Base-by-base conservation (phyloP, 2,113 vertebrate species). In the Electrona antarctica region DNA sequence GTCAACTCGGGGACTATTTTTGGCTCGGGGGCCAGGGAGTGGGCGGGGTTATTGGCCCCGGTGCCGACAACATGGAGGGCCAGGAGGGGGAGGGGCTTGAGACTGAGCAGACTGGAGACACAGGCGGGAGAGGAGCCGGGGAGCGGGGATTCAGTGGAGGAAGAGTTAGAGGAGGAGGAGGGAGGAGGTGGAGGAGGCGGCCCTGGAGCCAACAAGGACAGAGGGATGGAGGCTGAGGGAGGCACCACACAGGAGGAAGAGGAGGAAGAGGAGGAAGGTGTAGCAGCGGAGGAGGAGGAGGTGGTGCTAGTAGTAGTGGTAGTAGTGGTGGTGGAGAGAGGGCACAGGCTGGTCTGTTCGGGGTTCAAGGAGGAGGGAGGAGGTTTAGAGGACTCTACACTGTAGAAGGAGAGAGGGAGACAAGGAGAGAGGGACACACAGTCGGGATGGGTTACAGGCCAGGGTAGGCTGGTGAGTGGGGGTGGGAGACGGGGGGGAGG, bases 71-170 rank as follows among this genome's bases (percentile, higher is more conserved):
- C 95, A 94, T 96, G 95, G 93, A 96, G 95, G 93, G 95, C 95
- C 94, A 96, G 93, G 86, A 96, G 95, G 91, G 95, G 95, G 93
- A 96, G 93, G 90, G 95, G 95, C 95, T 96, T 96, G 93, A 96
- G 94, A 93, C 92, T 94, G 93, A 96, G 94, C 90, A 96, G 95
- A 93, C 94, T 95, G 76, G 95, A 95, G 92, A 96, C 96, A 96
- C 96, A 96, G 87, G 91, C 89, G 91, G 96, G 94, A 93, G 93
- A 41, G 33, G 33, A 95, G 92, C 92, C 93, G 93, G 95, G 94
- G 92, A 94, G 94, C 93, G 93, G 93, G 93, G 95, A 94, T 91
- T 96, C 95, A 90, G 94, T 94, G 95, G 95, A 93, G 94, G 95
- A 93, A 81, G 94, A 91, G 77, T 95, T 94, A 85, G 92, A 92